phyloP scores from a whole-genome alignment of 2,113 vertebrate species.

The Fukomys damarensis region DNA sequence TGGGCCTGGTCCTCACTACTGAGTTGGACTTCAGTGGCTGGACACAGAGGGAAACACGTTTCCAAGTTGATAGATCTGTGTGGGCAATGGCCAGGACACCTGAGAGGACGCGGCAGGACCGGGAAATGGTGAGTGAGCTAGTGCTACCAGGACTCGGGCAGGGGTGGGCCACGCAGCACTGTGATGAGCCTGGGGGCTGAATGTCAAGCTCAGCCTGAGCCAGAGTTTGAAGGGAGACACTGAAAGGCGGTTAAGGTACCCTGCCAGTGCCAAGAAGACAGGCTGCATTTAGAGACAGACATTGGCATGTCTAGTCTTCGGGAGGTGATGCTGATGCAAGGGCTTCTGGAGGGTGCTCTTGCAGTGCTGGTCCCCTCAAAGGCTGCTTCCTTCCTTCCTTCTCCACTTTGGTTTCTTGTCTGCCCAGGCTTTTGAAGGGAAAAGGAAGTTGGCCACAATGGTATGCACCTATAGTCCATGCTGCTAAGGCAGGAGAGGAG shows the following conservation, averaged over 20 bases:
- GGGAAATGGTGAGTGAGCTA: conserved; percentile 66
- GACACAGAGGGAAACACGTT: background rate
- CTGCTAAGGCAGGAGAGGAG: background rate
- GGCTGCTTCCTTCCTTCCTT: background rate
- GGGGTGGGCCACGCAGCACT: background rate
- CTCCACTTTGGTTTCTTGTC: background rate
- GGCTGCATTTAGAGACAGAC: background rate
- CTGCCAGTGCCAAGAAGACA: background rate
- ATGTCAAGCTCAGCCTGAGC: fast-evolving
- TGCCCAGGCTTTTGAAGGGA: background rate
- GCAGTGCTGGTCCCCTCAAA: background rate
- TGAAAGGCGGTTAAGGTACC: background rate
- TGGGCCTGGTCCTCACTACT: background rate
- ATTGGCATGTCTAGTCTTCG: background rate
- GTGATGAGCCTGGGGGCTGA: background rate
- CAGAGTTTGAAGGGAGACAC: background rate
- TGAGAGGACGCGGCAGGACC: background rate
- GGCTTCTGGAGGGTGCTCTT: background rate
- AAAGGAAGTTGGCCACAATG: background rate
- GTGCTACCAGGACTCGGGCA: background rate
- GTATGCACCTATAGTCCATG: background rate
- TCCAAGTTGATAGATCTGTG: background rate
- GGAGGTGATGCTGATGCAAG: background rate
- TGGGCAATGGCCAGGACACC: conserved; percentile 15
- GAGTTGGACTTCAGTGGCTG: background rate